Base-by-base conservation (phyloP, 2,113 vertebrate genomes). In the Jacana jacana region DNA sequence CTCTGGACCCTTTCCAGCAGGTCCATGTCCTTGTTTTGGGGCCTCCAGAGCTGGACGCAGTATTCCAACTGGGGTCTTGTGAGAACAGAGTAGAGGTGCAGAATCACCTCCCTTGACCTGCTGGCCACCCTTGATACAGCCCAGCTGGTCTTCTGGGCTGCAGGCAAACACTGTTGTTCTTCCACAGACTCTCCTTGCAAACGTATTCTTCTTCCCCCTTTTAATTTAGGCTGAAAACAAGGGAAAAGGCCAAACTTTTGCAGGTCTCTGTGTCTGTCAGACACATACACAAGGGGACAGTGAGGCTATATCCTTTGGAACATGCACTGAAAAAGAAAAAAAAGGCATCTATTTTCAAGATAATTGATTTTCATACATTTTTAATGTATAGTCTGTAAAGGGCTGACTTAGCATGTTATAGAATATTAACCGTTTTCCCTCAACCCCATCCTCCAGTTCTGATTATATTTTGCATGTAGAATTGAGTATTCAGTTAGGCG, bases 401-500 rank as follows among this genome's bases (percentile, higher is more conserved):
- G 60, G 44, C 73, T 70, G 71, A 94, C 78, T 91, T 86, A 83
- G 69, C 35, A 91, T 51, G 75, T 91, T 66, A 51, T 65, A 85
- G 71, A 91, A 88, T 97, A 93, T 96, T 95, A 88, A 68, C 39
- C 64, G 76, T 77, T 93, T 86, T 27, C n/a, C 51, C 9, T 44
- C 51, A 88, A 51, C 51, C 28, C 69, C 19, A 28, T 87, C 44
- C 40, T 61, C 33, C 48, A 69, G 31, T 91, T 88, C 85, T 95
- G 84, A 95, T 94, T 79, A 65, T 65, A 72, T 90, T 97, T 92
- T 58, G 5, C 77, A 81, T 57, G 54, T 97, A 80, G 89, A 98
- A 96, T 89, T 92, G 94, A 94, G 77, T 93, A 84, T 97, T 96
- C 95, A 96, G 93, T 86, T 96, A 97, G 71, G 49, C 28, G 10